A percentile compares a stretch with the other conserved stretches of the same genome.
These are phyloP conservation scores for Schizaphis graminum DNA, from an alignment of 2,888 invertebrate species.

Conservation along the genomic window DNA sequence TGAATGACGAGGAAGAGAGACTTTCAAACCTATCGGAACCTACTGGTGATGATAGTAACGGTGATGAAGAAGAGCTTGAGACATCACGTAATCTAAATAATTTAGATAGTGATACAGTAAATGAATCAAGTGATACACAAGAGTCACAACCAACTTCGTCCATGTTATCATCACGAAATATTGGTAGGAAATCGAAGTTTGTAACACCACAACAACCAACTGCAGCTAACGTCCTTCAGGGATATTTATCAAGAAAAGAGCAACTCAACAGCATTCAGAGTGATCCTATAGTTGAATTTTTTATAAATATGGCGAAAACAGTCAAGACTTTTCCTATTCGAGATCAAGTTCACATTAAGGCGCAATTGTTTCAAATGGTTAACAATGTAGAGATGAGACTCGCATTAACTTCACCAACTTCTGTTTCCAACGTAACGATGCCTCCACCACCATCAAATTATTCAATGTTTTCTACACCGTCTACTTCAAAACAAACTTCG, in stretches of 20 bases:
- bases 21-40: background rate
- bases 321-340: conserved; percentile 26
- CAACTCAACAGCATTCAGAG: background rate
- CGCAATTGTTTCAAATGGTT: conserved; percentile 26
- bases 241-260: conserved; percentile 28
- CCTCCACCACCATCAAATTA: background rate
- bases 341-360: conserved; percentile 27
- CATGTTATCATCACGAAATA: background rate
- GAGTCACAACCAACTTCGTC: conserved; percentile 22
- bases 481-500: background rate
- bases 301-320: conserved; percentile 17
- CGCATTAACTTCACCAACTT: background rate
- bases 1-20: conserved; percentile 25
- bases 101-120: conserved; percentile 20
- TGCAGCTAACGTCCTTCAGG: conserved; percentile 31
- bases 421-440: conserved; percentile 27
- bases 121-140: conserved; percentile 27
- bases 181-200: conserved; percentile 10
- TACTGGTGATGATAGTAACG: conserved; percentile 15
- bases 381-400: background rate
- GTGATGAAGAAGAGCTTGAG: conserved; percentile 12
- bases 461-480: conserved; percentile 5
- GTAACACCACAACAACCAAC: background rate
- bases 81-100: conserved; percentile 36
- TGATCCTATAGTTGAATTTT: conserved; percentile 38